Conservation (phyloP, 1,140 invertebrate genomes). For the Lordiphosa stackelbergi region DNA sequence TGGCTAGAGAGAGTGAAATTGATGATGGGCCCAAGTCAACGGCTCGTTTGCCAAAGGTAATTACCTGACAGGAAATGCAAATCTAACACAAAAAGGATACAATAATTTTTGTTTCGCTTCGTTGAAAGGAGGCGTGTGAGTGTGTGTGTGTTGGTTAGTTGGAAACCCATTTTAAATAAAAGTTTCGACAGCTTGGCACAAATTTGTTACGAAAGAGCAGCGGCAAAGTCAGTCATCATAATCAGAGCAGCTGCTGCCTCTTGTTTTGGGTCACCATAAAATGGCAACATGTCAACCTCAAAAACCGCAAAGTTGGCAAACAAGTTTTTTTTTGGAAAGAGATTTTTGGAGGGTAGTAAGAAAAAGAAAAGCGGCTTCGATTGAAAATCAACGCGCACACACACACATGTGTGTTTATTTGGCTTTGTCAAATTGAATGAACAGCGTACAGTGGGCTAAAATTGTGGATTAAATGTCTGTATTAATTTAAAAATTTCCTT, state of each 20-base stretch:
- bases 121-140: conserved; percentile 28
- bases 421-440: conserved; percentile 54
- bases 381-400: conserved; percentile 67
- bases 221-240: conserved; percentile 57
- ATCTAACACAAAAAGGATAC: conserved; percentile 51
- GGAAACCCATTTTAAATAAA: conserved; percentile 47
- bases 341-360: conserved; percentile 15
- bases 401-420: conserved; percentile 40
- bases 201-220: conserved; percentile 43
- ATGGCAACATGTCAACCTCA: conserved; percentile 73
- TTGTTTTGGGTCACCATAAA: conserved; percentile 67
- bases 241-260: conserved; percentile 47
- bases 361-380: conserved; percentile 55
- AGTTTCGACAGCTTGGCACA: conserved; percentile 59
- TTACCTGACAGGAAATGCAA: conserved; percentile 72
- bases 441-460: conserved; percentile 55
- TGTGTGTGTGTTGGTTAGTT: conserved; percentile 11
- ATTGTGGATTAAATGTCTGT: conserved; percentile 17
- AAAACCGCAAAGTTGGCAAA: conserved; percentile 74
- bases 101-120: conserved; percentile 50
- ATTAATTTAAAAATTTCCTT: background rate
- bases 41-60: conserved; percentile 73
- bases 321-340: conserved; percentile 21
- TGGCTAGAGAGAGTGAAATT: conserved; percentile 46
- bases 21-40: conserved; percentile 66